Evolutionary conservation across 2,888 invertebrate genomes (phyloP).

Genomic region (Drosophila ustulata): DNA sequence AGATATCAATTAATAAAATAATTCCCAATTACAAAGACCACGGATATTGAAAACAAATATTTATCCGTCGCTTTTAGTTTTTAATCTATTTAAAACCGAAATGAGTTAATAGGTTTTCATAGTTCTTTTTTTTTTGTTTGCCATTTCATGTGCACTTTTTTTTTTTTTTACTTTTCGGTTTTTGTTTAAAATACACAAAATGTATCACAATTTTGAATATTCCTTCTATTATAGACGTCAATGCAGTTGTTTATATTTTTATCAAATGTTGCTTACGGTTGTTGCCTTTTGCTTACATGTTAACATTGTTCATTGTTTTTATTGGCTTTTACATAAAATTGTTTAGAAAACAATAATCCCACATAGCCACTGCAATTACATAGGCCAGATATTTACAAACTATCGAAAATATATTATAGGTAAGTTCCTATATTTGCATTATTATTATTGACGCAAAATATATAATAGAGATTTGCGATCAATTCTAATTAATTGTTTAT

Average conservation of each 20-base stretch:
- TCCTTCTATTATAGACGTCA: slow-evolving; percentile 28
- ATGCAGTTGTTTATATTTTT: slow-evolving; percentile 22
- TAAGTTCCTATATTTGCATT: slow-evolving; percentile 8
- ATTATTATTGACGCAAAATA: slow-evolving; percentile 6
- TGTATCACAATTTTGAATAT: slow-evolving; percentile 77
- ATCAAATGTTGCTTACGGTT: slow-evolving; percentile 30
- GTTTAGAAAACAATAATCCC: slow-evolving; percentile 61
- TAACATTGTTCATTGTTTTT: slow-evolving; percentile 24
- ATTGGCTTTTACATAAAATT: slow-evolving; percentile 28
- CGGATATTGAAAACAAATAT: slow-evolving; percentile 73
- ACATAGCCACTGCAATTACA: slow-evolving; percentile 36
- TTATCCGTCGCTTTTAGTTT: slow-evolving; percentile 48
- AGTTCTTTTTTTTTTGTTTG: not conserved
- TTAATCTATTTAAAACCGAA: slow-evolving; percentile 38
- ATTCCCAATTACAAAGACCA: slow-evolving; percentile 13
- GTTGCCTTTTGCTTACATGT: slow-evolving; percentile 34
- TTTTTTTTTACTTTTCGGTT: slow-evolving; percentile 20
- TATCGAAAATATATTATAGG: slow-evolving; percentile 59
- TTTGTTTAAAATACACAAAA: slow-evolving; percentile 65
- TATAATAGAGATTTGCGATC: slow-evolving; percentile 9
- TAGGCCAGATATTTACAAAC: slow-evolving; percentile 82
- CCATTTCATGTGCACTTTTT: slow-evolving; percentile 48
- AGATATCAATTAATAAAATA: slow-evolving; percentile 29
- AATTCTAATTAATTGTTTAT: slow-evolving; percentile 23
- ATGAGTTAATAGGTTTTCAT: slow-evolving; percentile 12